Evolutionary conservation across 2,888 invertebrate species (phyloP).

Genomic region (Rhogogaster chlorosoma): DNA sequence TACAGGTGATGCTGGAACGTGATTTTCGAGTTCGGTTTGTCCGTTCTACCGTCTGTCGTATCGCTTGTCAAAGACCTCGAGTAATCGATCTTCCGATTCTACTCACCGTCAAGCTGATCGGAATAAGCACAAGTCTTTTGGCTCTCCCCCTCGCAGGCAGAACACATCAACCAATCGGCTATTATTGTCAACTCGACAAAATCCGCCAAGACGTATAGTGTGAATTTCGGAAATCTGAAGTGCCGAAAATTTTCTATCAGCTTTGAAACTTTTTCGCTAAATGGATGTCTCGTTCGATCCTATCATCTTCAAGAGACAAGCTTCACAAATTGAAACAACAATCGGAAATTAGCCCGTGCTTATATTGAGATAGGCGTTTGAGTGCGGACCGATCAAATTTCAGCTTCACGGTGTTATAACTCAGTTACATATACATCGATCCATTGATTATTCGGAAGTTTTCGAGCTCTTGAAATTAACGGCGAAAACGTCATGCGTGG

Average conservation of each 20-base stretch:
- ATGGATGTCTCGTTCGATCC: not conserved
- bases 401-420: not conserved
- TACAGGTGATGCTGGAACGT: slow-evolving; percentile 17
- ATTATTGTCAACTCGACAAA: not conserved
- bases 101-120: slow-evolving; percentile 38
- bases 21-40: slow-evolving; percentile 19
- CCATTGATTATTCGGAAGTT: not conserved
- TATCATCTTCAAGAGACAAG: not conserved
- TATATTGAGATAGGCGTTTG: not conserved
- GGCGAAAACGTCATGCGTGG: not conserved
- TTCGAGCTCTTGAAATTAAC: not conserved
- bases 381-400: not conserved
- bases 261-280: not conserved
- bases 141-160: not conserved
- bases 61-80: slow-evolving; percentile 31
- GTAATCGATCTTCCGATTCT: slow-evolving; percentile 42
- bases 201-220: not conserved
- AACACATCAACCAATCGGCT: not conserved
- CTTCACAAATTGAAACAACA: not conserved
- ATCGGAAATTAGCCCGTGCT: not conserved
- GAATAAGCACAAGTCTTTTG: slow-evolving; percentile 28
- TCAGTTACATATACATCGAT: not conserved
- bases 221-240: not conserved
- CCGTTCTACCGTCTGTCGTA: slow-evolving; percentile 1
- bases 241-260: not conserved